Base-by-base conservation (phyloP, 1,140 invertebrate genomes). In the Drusus annulatus region DNA sequence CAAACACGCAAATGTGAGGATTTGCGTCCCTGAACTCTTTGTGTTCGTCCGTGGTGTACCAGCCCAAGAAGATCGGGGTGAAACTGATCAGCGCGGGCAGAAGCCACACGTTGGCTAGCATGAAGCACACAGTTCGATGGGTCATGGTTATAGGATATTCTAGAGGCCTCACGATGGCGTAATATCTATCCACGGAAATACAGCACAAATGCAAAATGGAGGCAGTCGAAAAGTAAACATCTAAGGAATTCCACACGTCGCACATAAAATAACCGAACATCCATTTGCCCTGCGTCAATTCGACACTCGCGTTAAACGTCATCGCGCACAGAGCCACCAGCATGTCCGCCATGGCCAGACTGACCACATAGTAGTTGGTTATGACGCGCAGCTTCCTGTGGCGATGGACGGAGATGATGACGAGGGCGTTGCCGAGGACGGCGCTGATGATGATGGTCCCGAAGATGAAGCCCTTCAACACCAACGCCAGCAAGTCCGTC, bases 351-450 rank as follows among this genome's bases (percentile, higher is more conserved):
- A 96, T 94, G 0, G 97, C 96, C 21, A 98, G 89, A 45, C 96
- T 97, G 28, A 98, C 97, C 71, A 99, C 96, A 89, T 98, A 98
- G 85, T 97, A 97, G 89, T 98, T 99, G 50, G 97, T 98, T 81
- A 97, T 95, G 73, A 97, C 94, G 3, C 96, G 91, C 62, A 96
- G 90, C 82, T 94, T 93, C 50, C 93, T 89, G 80, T 95, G 94
- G 8, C 93, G 89, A 76, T 94, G 92, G 52, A 95, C 93, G 85
- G 93, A 94, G 71, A 95, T 93, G 84, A 96, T 96, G 81, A 97
- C 95, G 74, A 97, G 88, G 0, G 95, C 93, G 89, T 97, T 98
- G 31, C 97, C 97, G 28, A 98, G 90, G 5, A 98, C 92, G 0
- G 97, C 96, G 68, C 94, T 93, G 50, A 96, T 90, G 84, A 98